Evolutionary conservation across 2,113 vertebrate genomes (phyloP).

Genomic region (Dromiciops gliroides): DNA sequence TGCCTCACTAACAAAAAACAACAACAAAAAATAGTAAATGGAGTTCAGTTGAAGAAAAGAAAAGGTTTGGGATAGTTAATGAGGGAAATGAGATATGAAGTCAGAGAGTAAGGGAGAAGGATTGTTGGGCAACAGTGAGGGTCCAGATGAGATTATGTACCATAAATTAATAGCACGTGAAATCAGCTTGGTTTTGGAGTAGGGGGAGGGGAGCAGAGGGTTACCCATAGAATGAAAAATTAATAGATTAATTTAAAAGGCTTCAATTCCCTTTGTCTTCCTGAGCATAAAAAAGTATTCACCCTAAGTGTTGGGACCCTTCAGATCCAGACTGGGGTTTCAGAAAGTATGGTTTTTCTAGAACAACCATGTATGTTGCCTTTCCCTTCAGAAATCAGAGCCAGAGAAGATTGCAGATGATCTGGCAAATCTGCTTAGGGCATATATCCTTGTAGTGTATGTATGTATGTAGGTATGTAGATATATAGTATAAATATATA

Average conservation of each 20-base stretch:
- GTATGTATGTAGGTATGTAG: too few species aligned
- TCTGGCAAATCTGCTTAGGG: not conserved
- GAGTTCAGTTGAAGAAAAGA: not conserved
- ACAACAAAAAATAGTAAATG: not conserved
- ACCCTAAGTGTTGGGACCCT: not conserved
- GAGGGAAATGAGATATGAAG: not conserved
- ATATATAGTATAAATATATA: too few species aligned
- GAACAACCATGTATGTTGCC: not conserved
- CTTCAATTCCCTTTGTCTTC: not conserved
- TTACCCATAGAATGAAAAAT: not conserved
- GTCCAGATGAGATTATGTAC: not conserved
- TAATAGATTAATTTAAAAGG: not conserved
- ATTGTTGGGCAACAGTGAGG: not conserved
- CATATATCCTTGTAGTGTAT: not conserved
- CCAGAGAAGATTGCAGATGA: not conserved
- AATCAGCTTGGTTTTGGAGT: not conserved
- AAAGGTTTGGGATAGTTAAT: not conserved
- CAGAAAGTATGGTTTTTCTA: not conserved
- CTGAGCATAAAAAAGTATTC: not conserved
- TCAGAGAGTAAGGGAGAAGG: not conserved
- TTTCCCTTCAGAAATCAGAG: not conserved
- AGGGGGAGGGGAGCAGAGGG: accelerated
- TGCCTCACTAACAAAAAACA: too few species aligned
- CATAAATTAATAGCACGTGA: not conserved
- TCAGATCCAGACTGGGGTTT: not conserved